Percentiles rank a stretch among this genome's conserved stretches.
Conservation (phyloP, 1,140 invertebrate species). For the Drosophila santomea region DNA sequence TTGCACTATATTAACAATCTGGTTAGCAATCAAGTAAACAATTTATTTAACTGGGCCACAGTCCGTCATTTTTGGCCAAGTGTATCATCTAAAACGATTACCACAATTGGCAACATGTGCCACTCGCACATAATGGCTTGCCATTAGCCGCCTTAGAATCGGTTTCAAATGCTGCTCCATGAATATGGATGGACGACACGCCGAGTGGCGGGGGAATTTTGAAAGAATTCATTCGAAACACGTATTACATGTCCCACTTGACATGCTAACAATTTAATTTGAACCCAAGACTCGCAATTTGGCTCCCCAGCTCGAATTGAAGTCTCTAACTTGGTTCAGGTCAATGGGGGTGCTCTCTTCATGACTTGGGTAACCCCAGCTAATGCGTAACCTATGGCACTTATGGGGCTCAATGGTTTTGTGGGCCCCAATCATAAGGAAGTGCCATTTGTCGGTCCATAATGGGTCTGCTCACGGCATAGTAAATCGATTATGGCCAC, state of each 20-base stretch:
- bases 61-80: background rate
- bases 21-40: too few relatives aligned
- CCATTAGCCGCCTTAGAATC: conserved; percentile 52
- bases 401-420: conserved; percentile 11
- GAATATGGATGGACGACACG: conserved; percentile 23
- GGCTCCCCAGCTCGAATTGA: conserved; percentile 22
- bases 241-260: conserved; percentile 77
- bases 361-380: conserved; percentile 10
- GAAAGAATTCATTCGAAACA: conserved; percentile 66
- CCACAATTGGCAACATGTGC: conserved; percentile 37
- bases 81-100: conserved; percentile 27
- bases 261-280: conserved; percentile 81
- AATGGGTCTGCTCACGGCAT: conserved; percentile 60
- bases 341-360: conserved; percentile 24
- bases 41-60: too few relatives aligned
- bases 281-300: conserved; percentile 69
- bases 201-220: conserved; percentile 39
- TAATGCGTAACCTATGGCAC: conserved; percentile 16
- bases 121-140: conserved; percentile 26
- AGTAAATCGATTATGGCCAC: conserved; percentile 41
- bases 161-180: conserved; percentile 36
- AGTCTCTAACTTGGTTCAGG: conserved; percentile 42
- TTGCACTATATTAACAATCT: too few relatives aligned
- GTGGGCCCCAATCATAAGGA: conserved; percentile 18
- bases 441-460: conserved; percentile 20